These are phyloP conservation scores for Brenthis hecate DNA, from an alignment of 2,888 invertebrate genomes.

Conservation along the genomic window DNA sequence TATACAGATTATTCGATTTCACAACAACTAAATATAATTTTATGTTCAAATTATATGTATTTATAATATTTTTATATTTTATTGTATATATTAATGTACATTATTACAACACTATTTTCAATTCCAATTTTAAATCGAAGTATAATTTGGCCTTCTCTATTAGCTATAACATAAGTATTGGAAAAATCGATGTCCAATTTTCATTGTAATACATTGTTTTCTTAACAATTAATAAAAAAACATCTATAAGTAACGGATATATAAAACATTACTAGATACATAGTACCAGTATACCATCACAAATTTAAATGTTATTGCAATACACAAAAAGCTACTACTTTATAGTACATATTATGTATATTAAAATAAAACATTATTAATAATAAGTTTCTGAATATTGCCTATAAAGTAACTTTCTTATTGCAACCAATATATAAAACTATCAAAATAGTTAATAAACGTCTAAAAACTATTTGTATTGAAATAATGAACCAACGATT, in stretches of 20 bases:
- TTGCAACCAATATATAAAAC: no score
- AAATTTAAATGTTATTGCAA: constrained; percentile 43
- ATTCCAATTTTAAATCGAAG: neutral
- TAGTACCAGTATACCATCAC: constrained; percentile 62
- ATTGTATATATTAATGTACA: no score
- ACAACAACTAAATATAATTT: no score
- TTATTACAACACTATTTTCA: neutral
- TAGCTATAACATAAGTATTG: constrained; percentile 1
- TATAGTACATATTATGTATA: constrained; percentile 1
- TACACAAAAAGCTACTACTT: constrained; percentile 32
- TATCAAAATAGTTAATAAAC: no score
- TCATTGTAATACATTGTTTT: constrained; percentile 6
- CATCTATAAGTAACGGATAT: constrained; percentile 40
- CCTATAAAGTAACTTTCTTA: no score
- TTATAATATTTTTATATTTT: no score
- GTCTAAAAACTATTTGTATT: no score
- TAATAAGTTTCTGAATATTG: no score
- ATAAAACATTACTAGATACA: constrained; percentile 55
- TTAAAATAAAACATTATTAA: no score
- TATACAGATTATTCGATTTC: neutral
- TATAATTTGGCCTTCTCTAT: constrained; percentile 11
- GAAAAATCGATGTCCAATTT: constrained; percentile 10
- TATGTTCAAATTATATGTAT: no score
- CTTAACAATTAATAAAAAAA: neutral
- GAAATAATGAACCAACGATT: no score